phyloP scores from a whole-genome alignment of 53 echinoderm and acorn worm species.

The Paracentrotus lividus region DNA sequence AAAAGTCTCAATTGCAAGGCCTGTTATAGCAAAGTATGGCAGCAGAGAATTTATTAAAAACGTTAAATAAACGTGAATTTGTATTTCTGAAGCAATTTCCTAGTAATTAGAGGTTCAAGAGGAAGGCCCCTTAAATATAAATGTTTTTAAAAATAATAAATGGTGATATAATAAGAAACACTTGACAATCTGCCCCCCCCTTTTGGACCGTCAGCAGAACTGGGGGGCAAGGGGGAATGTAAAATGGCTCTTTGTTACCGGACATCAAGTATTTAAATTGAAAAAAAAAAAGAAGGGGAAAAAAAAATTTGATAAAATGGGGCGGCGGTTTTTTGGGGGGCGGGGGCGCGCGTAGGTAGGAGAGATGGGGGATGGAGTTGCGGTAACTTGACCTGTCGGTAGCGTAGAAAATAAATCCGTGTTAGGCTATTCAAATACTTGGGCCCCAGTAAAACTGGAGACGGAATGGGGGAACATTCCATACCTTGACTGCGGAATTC shows the following conservation, averaged over 20 bases:
- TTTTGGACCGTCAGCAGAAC: neutral
- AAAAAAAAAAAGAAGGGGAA: neutral
- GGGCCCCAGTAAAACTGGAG: constrained; percentile 20
- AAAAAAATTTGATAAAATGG: neutral
- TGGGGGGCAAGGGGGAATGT: neutral
- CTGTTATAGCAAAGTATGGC: too few species aligned
- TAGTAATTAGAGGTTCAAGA: too few species aligned
- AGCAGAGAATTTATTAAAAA: too few species aligned
- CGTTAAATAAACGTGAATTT: too few species aligned
- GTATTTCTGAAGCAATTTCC: too few species aligned
- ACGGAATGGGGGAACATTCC: constrained; percentile 7
- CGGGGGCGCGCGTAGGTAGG: too few species aligned
- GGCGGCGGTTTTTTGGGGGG: too few species aligned
- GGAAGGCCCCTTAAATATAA: too few species aligned
- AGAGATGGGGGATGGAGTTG: too few species aligned
- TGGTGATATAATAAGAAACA: too few species aligned
- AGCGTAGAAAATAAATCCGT: neutral
- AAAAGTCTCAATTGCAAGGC: too few species aligned
- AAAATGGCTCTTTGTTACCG: neutral
- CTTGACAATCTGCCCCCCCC: neutral
- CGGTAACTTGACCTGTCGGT: constrained; percentile 30
- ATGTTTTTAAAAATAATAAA: too few species aligned
- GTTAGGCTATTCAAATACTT: constrained; percentile 54
- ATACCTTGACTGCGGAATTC: constrained; percentile 46
- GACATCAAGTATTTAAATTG: neutral